Base-by-base conservation (phyloP, 2,113 vertebrate genomes). In the Mastomys natalensis region DNA sequence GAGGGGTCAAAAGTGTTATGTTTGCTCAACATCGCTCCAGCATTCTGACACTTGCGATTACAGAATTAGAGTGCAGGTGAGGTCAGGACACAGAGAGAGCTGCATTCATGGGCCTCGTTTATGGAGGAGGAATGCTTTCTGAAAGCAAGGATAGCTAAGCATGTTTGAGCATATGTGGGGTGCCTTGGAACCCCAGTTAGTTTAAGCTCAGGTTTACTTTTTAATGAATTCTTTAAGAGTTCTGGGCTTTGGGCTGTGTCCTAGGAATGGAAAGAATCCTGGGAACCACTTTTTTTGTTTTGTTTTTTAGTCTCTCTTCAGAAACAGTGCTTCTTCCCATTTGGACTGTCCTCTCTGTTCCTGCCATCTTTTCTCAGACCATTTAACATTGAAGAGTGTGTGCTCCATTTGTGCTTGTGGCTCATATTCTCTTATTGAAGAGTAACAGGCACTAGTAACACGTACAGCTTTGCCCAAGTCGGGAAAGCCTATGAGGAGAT, bases 1-100 rank as follows among this genome's bases (percentile, higher is more conserved):
- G 7, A 94, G 53, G 77, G 96, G 96, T 98, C 96, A 95, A 53
- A 89, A 87, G 93, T 60, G 45, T 78, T 55, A 51, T 48, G 89
- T 94, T 97, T 97, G 78, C 94, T 95, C 96, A 93, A 93, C 73
- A 68, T 43, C 74, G 77, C 89, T 58, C 21, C 0, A 4, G 45
- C 31, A 68, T 78, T 95, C 94, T 66, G 58, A 91, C 77, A 48
- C 43, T 24, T 37, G 51, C 66, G 95, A 68, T 89, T 85, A 74
- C 0, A 24, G 89, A 81, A 40, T 8, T 1, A 1, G 58, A 91
- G 86, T 84, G 48, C 77, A 95, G 82, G 58, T 29, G 68, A 55
- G 68, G 89, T 80, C 97, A 95, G 53, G 91, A 78, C 53, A 37
- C 53, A 89, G 77, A 66, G 40, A 22, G 40, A 53, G 12, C 7